These are phyloP conservation scores for Macrotis lagotis DNA, from an alignment of 2,113 vertebrate species.

Conservation along the genomic window DNA sequence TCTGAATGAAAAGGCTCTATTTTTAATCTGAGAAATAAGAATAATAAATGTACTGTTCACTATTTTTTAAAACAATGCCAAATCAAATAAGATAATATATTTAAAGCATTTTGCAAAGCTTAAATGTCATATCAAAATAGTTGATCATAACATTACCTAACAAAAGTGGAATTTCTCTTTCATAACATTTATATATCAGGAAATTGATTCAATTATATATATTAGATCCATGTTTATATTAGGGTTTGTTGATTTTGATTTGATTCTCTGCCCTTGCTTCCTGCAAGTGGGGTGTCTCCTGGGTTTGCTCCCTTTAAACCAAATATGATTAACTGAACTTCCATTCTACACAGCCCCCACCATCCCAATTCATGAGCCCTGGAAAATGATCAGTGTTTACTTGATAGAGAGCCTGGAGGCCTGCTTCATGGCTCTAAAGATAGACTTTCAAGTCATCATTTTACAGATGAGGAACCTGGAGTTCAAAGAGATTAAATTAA, in stretches of 20 bases:
- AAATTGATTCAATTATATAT: background rate
- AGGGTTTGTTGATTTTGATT: background rate
- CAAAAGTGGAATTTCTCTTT: background rate
- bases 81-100: background rate
- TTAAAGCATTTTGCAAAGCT: background rate
- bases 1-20: background rate
- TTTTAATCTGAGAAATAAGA: background rate
- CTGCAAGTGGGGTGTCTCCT: background rate
- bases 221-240: background rate
- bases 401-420: background rate
- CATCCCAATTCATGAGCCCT: background rate
- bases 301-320: background rate
- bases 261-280: background rate
- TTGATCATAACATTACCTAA: background rate
- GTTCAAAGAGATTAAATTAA: background rate
- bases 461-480: background rate
- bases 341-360: background rate
- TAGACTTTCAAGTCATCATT: background rate
- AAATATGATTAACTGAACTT: background rate
- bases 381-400: background rate
- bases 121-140: background rate
- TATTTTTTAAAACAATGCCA: background rate
- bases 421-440: background rate
- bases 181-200: background rate
- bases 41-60: background rate